Evolutionary conservation across 2,113 vertebrate species (phyloP).

Genomic region (Rhombomys opimus): DNA sequence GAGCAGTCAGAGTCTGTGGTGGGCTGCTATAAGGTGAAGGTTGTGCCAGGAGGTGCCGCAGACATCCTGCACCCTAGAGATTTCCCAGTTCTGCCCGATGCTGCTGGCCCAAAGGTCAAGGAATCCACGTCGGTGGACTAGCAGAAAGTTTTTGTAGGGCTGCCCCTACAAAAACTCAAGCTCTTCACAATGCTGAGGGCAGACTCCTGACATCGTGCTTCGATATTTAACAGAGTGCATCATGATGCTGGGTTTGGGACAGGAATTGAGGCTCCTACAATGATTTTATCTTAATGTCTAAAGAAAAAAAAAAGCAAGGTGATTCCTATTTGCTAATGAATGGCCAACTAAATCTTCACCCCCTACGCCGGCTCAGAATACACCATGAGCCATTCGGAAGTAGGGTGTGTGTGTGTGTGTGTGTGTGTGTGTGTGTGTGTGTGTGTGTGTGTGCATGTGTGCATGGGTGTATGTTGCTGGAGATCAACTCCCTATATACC

Average conservation of each 20-base stretch:
- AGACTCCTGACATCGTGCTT: too few species aligned
- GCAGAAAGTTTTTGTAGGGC: too few species aligned
- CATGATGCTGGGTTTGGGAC: background rate
- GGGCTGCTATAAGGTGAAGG: background rate
- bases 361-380: background rate
- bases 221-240: background rate
- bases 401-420: background rate
- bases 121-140: background rate
- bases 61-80: background rate
- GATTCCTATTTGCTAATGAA: background rate
- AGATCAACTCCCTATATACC: background rate
- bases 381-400: background rate
- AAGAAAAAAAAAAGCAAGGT: constrained; percentile 34
- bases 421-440: background rate
- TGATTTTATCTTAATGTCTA: constrained; percentile 29
- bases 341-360: background rate
- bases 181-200: background rate
- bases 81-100: background rate
- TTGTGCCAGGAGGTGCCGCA: background rate
- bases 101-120: background rate
- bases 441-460: background rate
- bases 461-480: background rate
- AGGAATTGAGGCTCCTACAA: background rate
- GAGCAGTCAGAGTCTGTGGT: background rate
- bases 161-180: background rate